phyloP scores from a whole-genome alignment of 2,797 vertebrate genomes.

The Neosalanx taihuensis region DNA sequence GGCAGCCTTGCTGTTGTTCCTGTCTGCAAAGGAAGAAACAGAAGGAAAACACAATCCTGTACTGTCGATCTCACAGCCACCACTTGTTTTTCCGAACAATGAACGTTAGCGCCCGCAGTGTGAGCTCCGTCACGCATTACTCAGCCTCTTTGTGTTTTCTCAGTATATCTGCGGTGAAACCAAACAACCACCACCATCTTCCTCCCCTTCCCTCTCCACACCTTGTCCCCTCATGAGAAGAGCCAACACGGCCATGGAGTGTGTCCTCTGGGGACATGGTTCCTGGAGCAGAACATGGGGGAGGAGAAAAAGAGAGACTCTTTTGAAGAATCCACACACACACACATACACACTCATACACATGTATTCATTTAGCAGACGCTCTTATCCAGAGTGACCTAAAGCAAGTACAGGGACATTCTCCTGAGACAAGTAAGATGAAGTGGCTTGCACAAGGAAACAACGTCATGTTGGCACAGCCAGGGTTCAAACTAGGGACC shows the following conservation, averaged over 20 bases:
- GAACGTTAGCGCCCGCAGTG: neutral
- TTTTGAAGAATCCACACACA: neutral
- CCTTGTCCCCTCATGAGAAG: too few species aligned
- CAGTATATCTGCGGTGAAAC: neutral
- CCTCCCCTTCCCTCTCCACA: neutral
- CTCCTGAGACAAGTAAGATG: too few species aligned
- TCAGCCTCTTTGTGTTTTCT: neutral
- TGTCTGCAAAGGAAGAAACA: neutral
- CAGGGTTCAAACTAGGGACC: too few species aligned
- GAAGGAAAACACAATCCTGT: neutral
- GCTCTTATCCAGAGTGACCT: too few species aligned
- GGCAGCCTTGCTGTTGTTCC: neutral
- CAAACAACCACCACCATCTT: neutral
- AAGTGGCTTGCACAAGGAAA: too few species aligned
- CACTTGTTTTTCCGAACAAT: neutral
- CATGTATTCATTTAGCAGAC: too few species aligned
- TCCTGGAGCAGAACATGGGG: neutral
- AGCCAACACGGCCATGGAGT: neutral
- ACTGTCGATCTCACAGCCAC: neutral
- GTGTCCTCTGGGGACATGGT: neutral
- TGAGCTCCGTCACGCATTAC: constrained; percentile 5
- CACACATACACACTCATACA: neutral
- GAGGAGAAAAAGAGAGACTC: neutral
- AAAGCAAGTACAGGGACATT: too few species aligned
- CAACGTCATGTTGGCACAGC: too few species aligned